Evolutionary conservation across 2,797 vertebrate genomes (phyloP), one percentile per base, ranked within the genome.

Genomic region (Karalla daura): DNA sequence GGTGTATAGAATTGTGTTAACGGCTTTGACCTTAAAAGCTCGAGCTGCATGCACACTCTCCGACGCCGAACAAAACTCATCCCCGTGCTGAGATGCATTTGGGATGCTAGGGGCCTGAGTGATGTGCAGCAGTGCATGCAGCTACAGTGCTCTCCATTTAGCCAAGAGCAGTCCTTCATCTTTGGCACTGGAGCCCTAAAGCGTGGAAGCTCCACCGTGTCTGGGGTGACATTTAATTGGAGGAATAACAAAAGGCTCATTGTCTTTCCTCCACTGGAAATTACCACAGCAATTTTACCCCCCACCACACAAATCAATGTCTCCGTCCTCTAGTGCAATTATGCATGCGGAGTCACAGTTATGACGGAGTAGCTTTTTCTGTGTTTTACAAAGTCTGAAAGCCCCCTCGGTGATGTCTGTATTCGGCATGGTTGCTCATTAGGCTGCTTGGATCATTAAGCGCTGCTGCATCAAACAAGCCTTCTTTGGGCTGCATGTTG

Each of bases 351-450:
- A 81, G 61, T 78, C 75, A 66, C 63, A 36, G 69, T 83, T 84
- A 59, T 46, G 63, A 84, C 30, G 0, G 45, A 66, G 72, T 59
- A 33, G 68, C 69, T 46, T 74, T 79, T 80, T 75, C 61, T 70
- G 20, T 83, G 79, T 85, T 85, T 87, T 71, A 78, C 81, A 81
- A 87, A 83, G 71, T 83, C 27, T 1, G 54, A 41, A 66, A 63
- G 50, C 44, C 67, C 71, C 83, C 76, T 2, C 23, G 75, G 84
- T 63, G 45, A 65, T 78, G 62, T 82, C 73, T 67, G 70, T 73
- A 81, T 79, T 74, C 33, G 11, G 28, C 67, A 37, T 36, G 54
- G 79, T 66, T 73, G 78, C 89, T 89, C 84, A 86, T 90, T 89
- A 89, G 63, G 71, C 65, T 56, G 71, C 3, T 11, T 63, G 52